These are phyloP conservation scores for Harpagoxenus sublaevis DNA, from an alignment of 2,888 invertebrate species.

Conservation along the genomic window DNA sequence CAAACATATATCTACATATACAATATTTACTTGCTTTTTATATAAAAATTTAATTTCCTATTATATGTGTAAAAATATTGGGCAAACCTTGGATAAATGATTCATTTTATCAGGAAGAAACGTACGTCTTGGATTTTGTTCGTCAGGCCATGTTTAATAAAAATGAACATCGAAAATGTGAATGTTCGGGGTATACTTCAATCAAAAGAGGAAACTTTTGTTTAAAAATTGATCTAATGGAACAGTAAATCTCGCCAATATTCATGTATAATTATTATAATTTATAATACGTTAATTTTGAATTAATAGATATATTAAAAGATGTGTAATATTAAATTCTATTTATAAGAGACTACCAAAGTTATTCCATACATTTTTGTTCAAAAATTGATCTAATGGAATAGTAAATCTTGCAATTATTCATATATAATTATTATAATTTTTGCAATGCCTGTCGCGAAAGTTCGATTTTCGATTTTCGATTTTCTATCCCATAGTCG, in stretches of 20 bases:
- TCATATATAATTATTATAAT: neutral
- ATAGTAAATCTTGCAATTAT: neutral
- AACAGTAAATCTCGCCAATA: neutral
- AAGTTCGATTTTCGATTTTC: too few relatives aligned
- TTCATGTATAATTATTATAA: neutral
- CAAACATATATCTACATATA: neutral
- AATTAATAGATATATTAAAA: neutral
- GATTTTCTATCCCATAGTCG: neutral
- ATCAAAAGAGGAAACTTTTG: neutral
- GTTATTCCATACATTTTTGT: neutral
- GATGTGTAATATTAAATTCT: neutral
- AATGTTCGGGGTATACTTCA: constrained; percentile 30
- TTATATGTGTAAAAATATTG: neutral
- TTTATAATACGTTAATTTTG: neutral
- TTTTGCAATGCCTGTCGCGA: too few relatives aligned
- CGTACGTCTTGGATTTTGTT: neutral
- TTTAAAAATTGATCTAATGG: neutral
- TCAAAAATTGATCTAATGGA: constrained; percentile 2
- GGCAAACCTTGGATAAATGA: neutral
- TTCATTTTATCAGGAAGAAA: neutral
- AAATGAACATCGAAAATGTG: constrained; percentile 5
- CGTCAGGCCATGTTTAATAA: constrained; percentile 12
- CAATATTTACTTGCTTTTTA: neutral
- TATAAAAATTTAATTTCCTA: neutral
- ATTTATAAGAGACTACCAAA: neutral